A percentile compares a stretch with the other conserved stretches of the same genome.
phyloP scores from a whole-genome alignment of 2,797 vertebrate species.

The Myotis planiceps region DNA sequence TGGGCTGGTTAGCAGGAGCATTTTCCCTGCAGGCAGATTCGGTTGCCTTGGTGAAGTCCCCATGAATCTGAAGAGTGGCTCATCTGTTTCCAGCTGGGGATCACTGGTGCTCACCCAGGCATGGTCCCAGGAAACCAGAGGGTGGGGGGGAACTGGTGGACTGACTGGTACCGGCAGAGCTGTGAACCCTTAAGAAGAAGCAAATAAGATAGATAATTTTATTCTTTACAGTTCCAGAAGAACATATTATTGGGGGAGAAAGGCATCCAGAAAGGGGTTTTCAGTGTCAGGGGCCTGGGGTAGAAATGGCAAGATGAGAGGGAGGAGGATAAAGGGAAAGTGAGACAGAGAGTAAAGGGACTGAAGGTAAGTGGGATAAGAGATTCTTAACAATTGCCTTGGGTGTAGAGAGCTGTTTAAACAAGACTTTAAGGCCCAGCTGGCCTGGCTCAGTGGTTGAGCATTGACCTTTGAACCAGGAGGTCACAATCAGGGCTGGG shows the following conservation, averaged over 20 bases:
- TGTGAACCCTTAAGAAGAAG: background rate
- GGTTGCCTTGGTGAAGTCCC: slow-evolving; percentile 65
- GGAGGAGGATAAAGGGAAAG: background rate
- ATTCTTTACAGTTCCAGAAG: background rate
- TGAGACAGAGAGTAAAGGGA: background rate
- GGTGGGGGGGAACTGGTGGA: background rate
- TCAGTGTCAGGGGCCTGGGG: background rate
- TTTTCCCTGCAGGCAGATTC: background rate
- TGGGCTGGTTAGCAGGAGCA: background rate
- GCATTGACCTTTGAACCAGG: too few relatives aligned
- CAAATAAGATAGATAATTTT: background rate
- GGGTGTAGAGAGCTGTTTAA: background rate
- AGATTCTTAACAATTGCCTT: background rate
- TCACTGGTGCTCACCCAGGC: slow-evolving; percentile 2
- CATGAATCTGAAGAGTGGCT: background rate
- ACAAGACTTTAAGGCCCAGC: background rate
- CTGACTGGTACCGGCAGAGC: background rate
- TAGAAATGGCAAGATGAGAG: background rate
- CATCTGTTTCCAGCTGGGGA: background rate
- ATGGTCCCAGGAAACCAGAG: background rate
- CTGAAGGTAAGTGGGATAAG: background rate
- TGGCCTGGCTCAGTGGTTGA: too few relatives aligned
- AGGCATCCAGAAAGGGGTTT: background rate
- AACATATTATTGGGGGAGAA: background rate
- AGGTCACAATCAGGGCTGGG: too few relatives aligned